Evolutionary conservation across 2,113 vertebrate genomes (phyloP).

Genomic region (Bos taurus): ARS-UCD2.0 NC_037330.1:103641501-103642000

Average conservation of each 20-base stretch:
- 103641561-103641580: neutral
- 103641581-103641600: conserved; percentile 9
- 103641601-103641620: conserved; percentile 34
- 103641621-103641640: conserved; percentile 16
- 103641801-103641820: conserved; percentile 5
- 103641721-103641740: conserved; percentile 79
- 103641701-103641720: conserved; percentile 81
- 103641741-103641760: conserved; percentile 72
- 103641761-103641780: conserved; percentile 77
- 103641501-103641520: neutral
- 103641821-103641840: conserved; percentile 27
- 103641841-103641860: conserved; percentile 67
- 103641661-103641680: neutral
- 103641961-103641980: neutral
- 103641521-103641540: neutral
- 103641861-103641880: conserved; percentile 76
- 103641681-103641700: conserved; percentile 62
- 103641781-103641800: conserved; percentile 11
- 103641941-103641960: neutral
- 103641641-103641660: conserved; percentile 17
- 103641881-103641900: conserved; percentile 56
- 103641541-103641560: neutral
- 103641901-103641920: conserved; percentile 27
- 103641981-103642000: neutral
- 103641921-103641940: conserved; percentile 6